A percentile compares a stretch with the other conserved stretches of the same genome.
These are phyloP conservation scores for Muricea muricata DNA, from an alignment of 92 coral and sea anemone species.

Conservation along the genomic window DNA sequence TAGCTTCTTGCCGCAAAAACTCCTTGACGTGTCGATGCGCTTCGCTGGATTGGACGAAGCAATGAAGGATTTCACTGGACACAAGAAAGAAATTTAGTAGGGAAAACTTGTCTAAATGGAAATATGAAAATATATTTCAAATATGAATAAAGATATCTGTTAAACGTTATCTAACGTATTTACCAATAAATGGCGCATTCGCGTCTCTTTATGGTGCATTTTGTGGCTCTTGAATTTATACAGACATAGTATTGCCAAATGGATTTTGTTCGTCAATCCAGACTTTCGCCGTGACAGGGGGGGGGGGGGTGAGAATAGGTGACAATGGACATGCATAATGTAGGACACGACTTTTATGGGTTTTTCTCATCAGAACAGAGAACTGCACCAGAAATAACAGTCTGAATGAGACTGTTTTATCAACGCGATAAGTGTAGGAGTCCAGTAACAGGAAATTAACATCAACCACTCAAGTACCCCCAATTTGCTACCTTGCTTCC, in stretches of 20 bases:
- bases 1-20: conserved; percentile 76
- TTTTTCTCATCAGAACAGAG: no score
- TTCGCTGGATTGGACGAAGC: conserved; percentile 81
- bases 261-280: no score
- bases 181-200: not conserved
- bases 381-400: not conserved
- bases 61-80: conserved; percentile 89
- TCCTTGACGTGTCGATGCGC: conserved; percentile 57
- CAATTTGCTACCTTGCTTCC: conserved; percentile 15
- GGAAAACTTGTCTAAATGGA: not conserved
- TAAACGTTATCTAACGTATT: not conserved
- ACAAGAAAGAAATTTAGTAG: conserved; percentile 17
- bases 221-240: no score
- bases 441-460: not conserved
- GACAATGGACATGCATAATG: no score
- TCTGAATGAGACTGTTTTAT: not conserved
- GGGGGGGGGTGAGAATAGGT: no score
- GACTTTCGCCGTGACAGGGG: no score
- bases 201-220: no score
- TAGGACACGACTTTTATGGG: no score
- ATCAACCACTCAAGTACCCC: not conserved
- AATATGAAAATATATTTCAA: not conserved
- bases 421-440: no score
- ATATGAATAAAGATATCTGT: not conserved
- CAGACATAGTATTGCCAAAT: no score